Evolutionary conservation across 2,888 invertebrate genomes (phyloP).

Genomic region (Lasioglossum leucozonium): DNA sequence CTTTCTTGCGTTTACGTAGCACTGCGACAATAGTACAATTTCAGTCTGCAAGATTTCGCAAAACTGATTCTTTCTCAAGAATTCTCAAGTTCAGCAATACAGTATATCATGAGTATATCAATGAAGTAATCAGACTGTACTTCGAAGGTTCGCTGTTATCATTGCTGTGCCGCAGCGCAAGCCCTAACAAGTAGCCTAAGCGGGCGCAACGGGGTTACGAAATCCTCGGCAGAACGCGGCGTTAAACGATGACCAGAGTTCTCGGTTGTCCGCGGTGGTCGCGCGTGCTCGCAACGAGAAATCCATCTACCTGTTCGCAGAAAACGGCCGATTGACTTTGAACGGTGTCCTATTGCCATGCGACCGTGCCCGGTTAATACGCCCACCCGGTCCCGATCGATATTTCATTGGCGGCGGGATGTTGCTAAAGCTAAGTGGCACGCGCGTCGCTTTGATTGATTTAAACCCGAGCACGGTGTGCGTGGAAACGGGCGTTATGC

Average conservation of each 20-base stretch:
- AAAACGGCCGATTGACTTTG: slow-evolving; percentile 51
- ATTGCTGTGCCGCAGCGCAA: neutral
- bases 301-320: slow-evolving; percentile 42
- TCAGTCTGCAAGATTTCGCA: neutral
- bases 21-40: neutral
- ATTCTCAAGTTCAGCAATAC: too few relatives aligned
- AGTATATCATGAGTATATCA: too few relatives aligned
- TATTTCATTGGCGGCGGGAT: slow-evolving; percentile 45
- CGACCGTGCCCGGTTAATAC: slow-evolving; percentile 45
- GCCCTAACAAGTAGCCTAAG: neutral
- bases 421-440: slow-evolving; percentile 47
- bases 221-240: slow-evolving; percentile 1
- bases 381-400: slow-evolving; percentile 42
- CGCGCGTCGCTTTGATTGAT: slow-evolving; percentile 49
- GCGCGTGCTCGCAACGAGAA: slow-evolving; percentile 55
- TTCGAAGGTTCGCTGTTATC: neutral
- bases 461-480: slow-evolving; percentile 33
- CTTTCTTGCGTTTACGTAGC: neutral
- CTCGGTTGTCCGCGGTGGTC: slow-evolving; percentile 14
- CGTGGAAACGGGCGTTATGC: slow-evolving; percentile 19
- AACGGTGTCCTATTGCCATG: slow-evolving; percentile 23
- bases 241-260: slow-evolving; percentile 23
- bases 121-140: too few relatives aligned
- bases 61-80: too few relatives aligned
- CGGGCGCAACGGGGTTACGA: slow-evolving; percentile 16